These are phyloP conservation scores for Dipus sagitta DNA, from an alignment of 2,797 vertebrate species.

Conservation along the genomic window DNA sequence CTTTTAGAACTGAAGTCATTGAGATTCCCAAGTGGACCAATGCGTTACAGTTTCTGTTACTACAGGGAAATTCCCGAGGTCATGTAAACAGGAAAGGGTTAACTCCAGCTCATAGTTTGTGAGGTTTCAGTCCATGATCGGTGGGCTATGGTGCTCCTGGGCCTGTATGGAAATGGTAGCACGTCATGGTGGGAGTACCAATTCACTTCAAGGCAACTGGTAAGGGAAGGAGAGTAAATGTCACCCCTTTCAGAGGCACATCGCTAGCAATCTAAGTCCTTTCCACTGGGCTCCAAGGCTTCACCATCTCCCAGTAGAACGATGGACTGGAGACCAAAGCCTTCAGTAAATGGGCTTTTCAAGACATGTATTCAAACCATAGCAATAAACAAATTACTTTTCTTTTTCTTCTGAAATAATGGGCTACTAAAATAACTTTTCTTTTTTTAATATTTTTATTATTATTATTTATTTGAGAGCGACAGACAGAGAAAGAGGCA, in stretches of 20 bases:
- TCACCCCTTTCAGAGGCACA: too few relatives aligned
- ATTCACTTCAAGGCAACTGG: neutral
- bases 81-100: neutral
- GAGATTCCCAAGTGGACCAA: neutral
- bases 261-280: neutral
- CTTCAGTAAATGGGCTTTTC: neutral
- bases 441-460: too few relatives aligned
- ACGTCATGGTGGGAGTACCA: neutral
- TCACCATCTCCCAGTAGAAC: too few relatives aligned
- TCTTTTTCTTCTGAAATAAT: neutral
- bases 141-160: neutral
- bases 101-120: neutral
- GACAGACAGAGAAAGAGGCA: too few relatives aligned
- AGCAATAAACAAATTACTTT: neutral
- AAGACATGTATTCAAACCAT: neutral
- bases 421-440: neutral
- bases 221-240: neutral
- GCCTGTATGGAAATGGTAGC: neutral
- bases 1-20: slow-evolving; percentile 24
- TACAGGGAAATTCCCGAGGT: neutral
- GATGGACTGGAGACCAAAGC: neutral
- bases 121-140: neutral
- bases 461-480: too few relatives aligned
- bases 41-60: neutral
- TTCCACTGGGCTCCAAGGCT: neutral